Percentiles rank a stretch among this genome's conserved stretches.
Conservation (phyloP, 1,140 invertebrate genomes). For the Proales similis region DNA sequence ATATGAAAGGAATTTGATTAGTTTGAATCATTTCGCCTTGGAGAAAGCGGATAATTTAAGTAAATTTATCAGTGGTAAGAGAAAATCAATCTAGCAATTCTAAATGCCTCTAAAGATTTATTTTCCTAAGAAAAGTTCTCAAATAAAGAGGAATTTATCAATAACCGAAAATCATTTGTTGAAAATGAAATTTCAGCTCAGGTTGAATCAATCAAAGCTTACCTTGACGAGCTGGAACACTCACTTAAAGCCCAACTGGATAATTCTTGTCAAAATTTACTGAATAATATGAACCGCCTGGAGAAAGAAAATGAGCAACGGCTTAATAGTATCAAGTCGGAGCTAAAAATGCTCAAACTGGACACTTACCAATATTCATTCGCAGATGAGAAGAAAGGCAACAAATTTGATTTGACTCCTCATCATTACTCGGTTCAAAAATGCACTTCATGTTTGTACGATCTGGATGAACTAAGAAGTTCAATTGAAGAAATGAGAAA, state of each 20-base stretch:
- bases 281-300: constrained; percentile 16
- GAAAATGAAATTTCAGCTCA: constrained; percentile 32
- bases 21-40: background rate
- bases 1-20: too few relatives aligned
- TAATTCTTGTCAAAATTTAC: background rate
- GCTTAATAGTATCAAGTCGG: constrained; percentile 4
- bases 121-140: constrained; percentile 7
- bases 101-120: constrained; percentile 1
- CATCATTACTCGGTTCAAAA: constrained; percentile 1
- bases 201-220: constrained; percentile 2
- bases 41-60: background rate
- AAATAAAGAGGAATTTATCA: constrained; percentile 5
- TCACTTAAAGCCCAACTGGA: constrained; percentile 5
- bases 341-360: background rate
- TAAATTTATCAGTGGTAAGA: background rate
- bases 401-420: background rate
- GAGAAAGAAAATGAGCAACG: constrained; percentile 4
- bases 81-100: background rate
- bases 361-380: constrained; percentile 5
- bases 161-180: background rate
- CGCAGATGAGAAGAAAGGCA: background rate
- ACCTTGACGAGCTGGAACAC: constrained; percentile 17
- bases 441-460: constrained; percentile 4
- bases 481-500: constrained; percentile 13
- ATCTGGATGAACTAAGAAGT: background rate